Base-by-base conservation (phyloP, 23 tunicate genomes). In the Pegea sp. region DNA sequence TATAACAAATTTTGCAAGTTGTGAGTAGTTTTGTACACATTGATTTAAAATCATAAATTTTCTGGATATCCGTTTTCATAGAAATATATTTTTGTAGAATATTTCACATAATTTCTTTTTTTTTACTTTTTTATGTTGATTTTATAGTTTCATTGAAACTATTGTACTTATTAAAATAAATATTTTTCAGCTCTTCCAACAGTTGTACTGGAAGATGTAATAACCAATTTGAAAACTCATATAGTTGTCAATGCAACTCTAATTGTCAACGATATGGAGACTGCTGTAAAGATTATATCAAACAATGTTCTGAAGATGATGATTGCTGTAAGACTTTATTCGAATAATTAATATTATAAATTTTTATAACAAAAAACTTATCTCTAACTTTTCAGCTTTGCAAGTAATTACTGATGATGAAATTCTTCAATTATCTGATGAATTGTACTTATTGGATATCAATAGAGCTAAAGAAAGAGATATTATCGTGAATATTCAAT, bases 161-260 rank as follows among this genome's bases (percentile, higher is more conserved):
- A n/a, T n/a, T n/a, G n/a, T n/a, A n/a, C n/a, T n/a, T n/a, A n/a
- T n/a, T n/a, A n/a, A n/a, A n/a, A n/a, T n/a, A n/a, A n/a, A n/a
- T n/a, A n/a, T 56, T 33, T 59, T 34, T 48, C 25, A 27, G 1
- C 21, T 50, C 58, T 25, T 26, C 52, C 23, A 48, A 54, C 25
- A 53, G 55, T 28, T 75, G 87, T 33, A 64, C 33, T 1, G 68
- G 73, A 0, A n/a, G 87, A 61, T 67, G 69, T 56, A 18, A 29
- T 28, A 58, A 61, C 16, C 48, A 26, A 16, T 64, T 26, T n/a
- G 62, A 66, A 51, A 44, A 31, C 53, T n/a, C 57, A 24, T 70
- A 69, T 53, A 53, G 44, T 34, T 78, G 92, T 30, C 69, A 78
- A 52, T 78, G 92, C 63, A 78, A 78, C 52, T 21, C 49, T 22